Percentiles rank a stretch among this genome's conserved stretches.
Conservation (phyloP, 2,797 vertebrate species). For the Molothrus ater region DNA sequence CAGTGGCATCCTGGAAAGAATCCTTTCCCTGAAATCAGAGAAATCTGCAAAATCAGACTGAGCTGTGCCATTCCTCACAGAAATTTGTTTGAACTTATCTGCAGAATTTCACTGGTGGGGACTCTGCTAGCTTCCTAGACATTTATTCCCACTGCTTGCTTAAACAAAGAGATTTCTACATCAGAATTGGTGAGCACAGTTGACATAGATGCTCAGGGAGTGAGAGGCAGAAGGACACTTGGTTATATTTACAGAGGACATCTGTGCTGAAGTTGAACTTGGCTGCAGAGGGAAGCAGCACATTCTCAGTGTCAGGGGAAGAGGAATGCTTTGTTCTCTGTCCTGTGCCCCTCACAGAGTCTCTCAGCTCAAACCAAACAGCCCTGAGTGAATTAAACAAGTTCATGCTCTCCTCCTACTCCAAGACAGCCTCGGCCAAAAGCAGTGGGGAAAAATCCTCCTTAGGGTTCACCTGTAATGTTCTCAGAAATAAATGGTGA, state of each 20-base stretch:
- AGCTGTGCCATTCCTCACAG: background rate
- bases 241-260: background rate
- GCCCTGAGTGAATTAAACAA: background rate
- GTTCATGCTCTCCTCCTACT: background rate
- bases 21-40: background rate
- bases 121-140: background rate
- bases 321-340: background rate
- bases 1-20: background rate
- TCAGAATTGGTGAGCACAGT: background rate
- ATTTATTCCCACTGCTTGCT: background rate
- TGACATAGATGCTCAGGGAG: background rate
- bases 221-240: background rate
- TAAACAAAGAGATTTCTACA: background rate
- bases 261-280: background rate
- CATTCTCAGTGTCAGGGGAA: fast-evolving
- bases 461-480: background rate
- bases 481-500: background rate
- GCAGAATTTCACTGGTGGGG: background rate
- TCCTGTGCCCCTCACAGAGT: background rate
- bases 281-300: background rate
- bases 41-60: background rate
- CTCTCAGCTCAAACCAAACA: background rate
- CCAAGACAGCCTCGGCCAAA: background rate
- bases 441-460: background rate
- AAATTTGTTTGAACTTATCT: background rate